Evolutionary conservation across 2,113 vertebrate species (phyloP).

Genomic region (Probosciger aterrimus): DNA sequence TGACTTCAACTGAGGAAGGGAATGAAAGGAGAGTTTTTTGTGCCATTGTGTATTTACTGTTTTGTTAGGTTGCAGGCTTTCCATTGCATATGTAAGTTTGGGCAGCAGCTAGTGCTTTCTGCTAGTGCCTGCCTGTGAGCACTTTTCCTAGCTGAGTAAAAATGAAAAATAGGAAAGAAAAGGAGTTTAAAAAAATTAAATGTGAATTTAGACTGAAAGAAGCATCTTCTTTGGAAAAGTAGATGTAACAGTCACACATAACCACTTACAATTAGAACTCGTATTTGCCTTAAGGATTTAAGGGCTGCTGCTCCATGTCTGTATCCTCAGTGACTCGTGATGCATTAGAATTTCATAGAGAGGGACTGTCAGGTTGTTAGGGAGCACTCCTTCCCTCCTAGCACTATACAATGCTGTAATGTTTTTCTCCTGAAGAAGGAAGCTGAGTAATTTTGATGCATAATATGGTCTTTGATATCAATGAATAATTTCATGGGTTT

Average conservation of each 20-base stretch:
- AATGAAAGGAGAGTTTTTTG: neutral
- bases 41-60: neutral
- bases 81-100: neutral
- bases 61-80: neutral
- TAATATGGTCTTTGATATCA: neutral
- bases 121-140: neutral
- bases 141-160: neutral
- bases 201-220: neutral
- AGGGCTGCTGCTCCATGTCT: neutral
- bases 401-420: neutral
- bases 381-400: neutral
- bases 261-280: neutral
- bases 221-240: neutral
- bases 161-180: neutral
- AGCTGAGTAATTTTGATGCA: neutral
- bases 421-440: neutral
- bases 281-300: neutral
- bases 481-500: neutral
- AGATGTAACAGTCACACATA: neutral
- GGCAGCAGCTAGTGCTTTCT: neutral
- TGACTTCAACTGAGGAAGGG: neutral
- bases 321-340: neutral
- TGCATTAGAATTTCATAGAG: neutral
- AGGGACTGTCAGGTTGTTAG: neutral
- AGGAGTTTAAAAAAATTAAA: neutral